Conservation (phyloP, 2,888 invertebrate genomes). For the Caenorhabditis angaria region DNA sequence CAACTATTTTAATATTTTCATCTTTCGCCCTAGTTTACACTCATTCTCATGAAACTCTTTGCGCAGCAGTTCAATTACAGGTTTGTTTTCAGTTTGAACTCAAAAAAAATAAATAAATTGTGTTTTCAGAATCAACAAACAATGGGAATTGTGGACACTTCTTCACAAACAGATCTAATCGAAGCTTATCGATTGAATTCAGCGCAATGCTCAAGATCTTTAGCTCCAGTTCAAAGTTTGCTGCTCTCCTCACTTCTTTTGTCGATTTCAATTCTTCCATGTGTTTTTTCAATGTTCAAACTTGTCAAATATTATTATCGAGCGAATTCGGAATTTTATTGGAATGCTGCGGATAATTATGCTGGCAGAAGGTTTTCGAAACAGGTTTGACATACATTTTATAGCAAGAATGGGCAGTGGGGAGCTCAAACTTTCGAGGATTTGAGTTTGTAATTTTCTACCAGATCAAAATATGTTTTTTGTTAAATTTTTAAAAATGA, state of each 20-base stretch:
- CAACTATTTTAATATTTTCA: constrained; percentile 39
- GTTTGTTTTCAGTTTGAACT: too few relatives aligned
- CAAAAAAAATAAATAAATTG: background rate
- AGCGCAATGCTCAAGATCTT: constrained; percentile 35
- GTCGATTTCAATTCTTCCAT: constrained; percentile 36
- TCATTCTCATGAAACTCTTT: constrained; percentile 48
- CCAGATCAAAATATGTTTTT: too few relatives aligned
- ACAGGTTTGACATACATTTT: constrained; percentile 11
- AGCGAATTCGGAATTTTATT: constrained; percentile 56
- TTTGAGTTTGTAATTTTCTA: too few relatives aligned
- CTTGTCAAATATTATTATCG: constrained; percentile 52
- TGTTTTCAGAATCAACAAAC: constrained; percentile 14
- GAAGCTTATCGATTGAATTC: constrained; percentile 33
- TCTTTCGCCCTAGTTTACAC: constrained; percentile 40
- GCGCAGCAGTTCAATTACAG: constrained; percentile 49
- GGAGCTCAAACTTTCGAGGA: too few relatives aligned
- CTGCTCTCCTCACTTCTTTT: constrained; percentile 43
- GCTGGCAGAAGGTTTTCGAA: constrained; percentile 37
- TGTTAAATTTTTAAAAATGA: too few relatives aligned
- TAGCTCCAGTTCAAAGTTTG: constrained; percentile 40
- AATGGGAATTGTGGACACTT: background rate
- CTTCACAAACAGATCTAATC: constrained; percentile 8
- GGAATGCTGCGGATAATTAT: constrained; percentile 50
- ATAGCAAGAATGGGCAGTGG: too few relatives aligned
- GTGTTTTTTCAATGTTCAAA: constrained; percentile 49